Evolutionary conservation across 2,888 invertebrate species (phyloP).

Genomic region (Xylophagus ater): DNA sequence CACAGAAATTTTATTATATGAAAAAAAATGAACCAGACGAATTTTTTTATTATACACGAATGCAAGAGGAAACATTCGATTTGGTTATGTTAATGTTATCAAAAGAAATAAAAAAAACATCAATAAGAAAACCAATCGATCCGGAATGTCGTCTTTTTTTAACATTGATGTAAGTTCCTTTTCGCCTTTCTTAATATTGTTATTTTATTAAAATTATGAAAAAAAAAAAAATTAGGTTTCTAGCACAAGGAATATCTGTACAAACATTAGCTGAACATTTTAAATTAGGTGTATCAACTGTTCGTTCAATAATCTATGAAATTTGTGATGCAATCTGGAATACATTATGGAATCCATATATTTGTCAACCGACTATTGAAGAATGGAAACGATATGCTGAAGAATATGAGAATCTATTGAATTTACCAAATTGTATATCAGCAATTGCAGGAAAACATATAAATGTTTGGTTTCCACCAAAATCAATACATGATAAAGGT

Average conservation of each 20-base stretch:
- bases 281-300: slow-evolving; percentile 11
- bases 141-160: no score
- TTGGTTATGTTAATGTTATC: no score
- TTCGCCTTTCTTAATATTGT: no score
- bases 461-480: background rate
- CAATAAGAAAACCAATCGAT: no score
- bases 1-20: no score
- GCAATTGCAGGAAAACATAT: background rate
- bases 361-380: background rate
- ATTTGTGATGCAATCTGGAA: slow-evolving; percentile 5
- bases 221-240: no score
- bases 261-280: background rate
- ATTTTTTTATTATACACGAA: no score
- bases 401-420: background rate
- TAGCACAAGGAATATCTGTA: slow-evolving; percentile 3
- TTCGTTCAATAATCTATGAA: background rate
- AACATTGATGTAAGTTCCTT: no score
- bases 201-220: no score
- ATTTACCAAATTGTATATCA: background rate
- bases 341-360: background rate
- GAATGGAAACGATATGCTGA: background rate
- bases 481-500: background rate
- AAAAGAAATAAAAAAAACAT: no score
- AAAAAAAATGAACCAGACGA: no score
- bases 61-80: no score